Evolutionary conservation across 2,888 invertebrate genomes (phyloP).

Genomic region (Pimpla rufipes): DNA sequence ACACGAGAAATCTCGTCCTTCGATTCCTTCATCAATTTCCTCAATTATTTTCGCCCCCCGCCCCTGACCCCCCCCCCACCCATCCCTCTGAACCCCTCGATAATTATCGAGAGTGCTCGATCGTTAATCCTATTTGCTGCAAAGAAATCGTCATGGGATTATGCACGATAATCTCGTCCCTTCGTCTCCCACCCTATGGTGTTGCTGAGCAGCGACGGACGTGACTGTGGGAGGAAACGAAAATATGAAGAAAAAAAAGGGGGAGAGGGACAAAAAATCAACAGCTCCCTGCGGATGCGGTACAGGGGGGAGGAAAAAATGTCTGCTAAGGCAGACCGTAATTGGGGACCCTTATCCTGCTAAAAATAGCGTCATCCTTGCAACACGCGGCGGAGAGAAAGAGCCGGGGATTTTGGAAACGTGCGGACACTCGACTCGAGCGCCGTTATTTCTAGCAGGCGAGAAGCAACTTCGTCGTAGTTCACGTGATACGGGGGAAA

Average conservation of each 20-base stretch:
- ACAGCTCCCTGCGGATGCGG: neutral
- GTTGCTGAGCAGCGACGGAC: constrained; percentile 26
- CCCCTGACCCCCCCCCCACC: constrained; percentile 29
- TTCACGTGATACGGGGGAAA: constrained; percentile 69
- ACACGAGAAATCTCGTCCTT: constrained; percentile 42
- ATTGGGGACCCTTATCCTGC: constrained; percentile 53
- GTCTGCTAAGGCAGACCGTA: neutral
- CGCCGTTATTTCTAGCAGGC: constrained; percentile 57
- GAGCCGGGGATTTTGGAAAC: constrained; percentile 44
- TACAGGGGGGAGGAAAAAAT: constrained; percentile 26
- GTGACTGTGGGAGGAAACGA: constrained; percentile 56
- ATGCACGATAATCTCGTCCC: constrained; percentile 39
- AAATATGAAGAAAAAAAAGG: constrained; percentile 27
- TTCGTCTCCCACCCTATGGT: neutral
- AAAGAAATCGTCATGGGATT: constrained; percentile 49
- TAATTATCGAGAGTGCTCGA: constrained; percentile 55
- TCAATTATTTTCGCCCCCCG: constrained; percentile 59
- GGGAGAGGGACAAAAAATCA: constrained; percentile 13
- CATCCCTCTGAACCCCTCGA: constrained; percentile 29
- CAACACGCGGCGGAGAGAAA: constrained; percentile 46
- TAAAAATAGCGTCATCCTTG: constrained; percentile 63
- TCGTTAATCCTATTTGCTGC: constrained; percentile 53
- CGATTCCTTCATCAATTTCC: constrained; percentile 52
- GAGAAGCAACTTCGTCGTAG: constrained; percentile 67
- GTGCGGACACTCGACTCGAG: constrained; percentile 40